phyloP scores from a whole-genome alignment of 2,888 invertebrate species.

The Tetheella fluctuosa region DNA sequence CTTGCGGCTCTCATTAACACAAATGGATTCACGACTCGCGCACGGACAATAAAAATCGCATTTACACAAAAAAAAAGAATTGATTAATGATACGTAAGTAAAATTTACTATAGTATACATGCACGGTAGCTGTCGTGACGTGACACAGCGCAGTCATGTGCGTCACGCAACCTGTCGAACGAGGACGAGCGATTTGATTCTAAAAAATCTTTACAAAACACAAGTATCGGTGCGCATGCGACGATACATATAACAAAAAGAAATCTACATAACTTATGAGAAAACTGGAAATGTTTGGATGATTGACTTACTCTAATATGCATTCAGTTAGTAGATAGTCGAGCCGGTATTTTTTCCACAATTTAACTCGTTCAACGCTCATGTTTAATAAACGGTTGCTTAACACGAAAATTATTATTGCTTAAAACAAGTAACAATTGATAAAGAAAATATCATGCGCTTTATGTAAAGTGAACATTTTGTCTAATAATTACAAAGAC shows the following conservation, averaged over 20 bases:
- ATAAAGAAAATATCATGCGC: neutral
- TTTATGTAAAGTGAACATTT: neutral
- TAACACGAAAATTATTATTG: neutral
- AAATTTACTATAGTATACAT: slow-evolving; percentile 16
- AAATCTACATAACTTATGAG: slow-evolving; percentile 24
- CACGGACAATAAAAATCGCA: slow-evolving; percentile 78
- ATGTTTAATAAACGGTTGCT: neutral
- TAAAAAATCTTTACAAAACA: neutral
- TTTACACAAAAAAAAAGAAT: slow-evolving; percentile 68
- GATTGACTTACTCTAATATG: slow-evolving; percentile 25
- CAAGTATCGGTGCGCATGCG: slow-evolving; percentile 27
- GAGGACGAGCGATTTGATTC: neutral
- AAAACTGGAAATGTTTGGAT: slow-evolving; percentile 20
- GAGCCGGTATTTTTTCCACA: neutral
- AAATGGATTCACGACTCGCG: slow-evolving; percentile 69
- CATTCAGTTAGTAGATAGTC: slow-evolving; percentile 21
- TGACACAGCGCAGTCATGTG: slow-evolving; percentile 24
- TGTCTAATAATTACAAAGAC: neutral
- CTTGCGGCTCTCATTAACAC: slow-evolving; percentile 76
- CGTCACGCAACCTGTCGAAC: slow-evolving; percentile 17
- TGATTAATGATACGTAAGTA: slow-evolving; percentile 72
- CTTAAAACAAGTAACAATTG: neutral
- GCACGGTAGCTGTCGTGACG: slow-evolving; percentile 18
- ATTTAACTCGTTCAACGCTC: neutral
- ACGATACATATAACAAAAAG: slow-evolving; percentile 4